A percentile compares a stretch with the other conserved stretches of the same genome.
Conservation (phyloP, 2,113 vertebrate genomes). For the Scatophagus argus region DNA sequence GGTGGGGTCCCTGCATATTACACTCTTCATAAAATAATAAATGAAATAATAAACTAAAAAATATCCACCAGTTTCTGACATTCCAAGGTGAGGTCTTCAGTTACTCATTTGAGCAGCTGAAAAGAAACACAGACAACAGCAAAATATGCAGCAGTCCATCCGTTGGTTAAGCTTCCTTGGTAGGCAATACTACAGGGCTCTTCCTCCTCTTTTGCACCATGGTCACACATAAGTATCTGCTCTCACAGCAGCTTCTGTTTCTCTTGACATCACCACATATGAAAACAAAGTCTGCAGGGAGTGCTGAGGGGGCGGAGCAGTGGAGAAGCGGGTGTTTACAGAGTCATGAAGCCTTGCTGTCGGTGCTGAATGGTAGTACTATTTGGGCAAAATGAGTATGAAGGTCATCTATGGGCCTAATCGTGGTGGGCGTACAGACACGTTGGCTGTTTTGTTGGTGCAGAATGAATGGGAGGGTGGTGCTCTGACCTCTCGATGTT, state of each 20-base stretch:
- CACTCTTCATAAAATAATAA: too few species aligned
- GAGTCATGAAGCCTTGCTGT: constrained; percentile 61
- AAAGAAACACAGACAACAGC: neutral
- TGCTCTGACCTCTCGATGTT: constrained; percentile 93
- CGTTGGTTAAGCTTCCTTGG: neutral
- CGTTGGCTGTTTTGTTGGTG: neutral
- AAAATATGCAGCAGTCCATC: neutral
- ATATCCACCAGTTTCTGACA: neutral
- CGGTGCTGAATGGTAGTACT: constrained; percentile 56
- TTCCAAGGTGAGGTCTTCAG: neutral
- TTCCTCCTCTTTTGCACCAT: neutral
- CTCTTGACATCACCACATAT: constrained; percentile 13
- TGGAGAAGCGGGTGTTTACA: constrained; percentile 42
- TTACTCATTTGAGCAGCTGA: neutral
- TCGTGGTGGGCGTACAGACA: neutral
- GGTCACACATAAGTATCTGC: constrained; percentile 7
- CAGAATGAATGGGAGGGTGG: neutral
- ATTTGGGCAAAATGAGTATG: constrained; percentile 17
- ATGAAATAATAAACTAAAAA: neutral
- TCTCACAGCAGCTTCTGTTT: constrained; percentile 32
- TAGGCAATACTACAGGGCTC: neutral
- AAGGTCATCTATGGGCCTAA: constrained; percentile 37
- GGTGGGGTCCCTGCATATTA: too few species aligned
- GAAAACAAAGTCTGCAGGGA: constrained; percentile 34
- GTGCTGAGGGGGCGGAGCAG: neutral